phyloP scores from a whole-genome alignment of 2,113 vertebrate species.

The Eulemur rufifrons region DNA sequence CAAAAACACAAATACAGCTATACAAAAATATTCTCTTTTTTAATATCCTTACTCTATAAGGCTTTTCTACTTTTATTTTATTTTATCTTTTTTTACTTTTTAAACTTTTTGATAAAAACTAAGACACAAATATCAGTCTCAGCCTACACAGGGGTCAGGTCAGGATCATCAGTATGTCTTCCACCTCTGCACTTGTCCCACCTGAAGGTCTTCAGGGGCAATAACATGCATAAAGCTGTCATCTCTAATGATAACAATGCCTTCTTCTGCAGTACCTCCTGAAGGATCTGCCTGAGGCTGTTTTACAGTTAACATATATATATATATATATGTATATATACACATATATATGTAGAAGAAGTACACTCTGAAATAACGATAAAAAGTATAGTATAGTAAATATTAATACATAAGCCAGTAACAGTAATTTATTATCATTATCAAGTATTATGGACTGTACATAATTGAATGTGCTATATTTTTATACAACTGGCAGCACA shows the following conservation, averaged over 20 bases:
- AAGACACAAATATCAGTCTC: not conserved
- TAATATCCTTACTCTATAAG: not conserved
- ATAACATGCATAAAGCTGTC: not conserved
- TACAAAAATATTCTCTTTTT: not conserved
- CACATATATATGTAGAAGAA: not conserved
- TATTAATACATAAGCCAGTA: not conserved
- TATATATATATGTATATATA: no score
- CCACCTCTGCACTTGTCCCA: not conserved
- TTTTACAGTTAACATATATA: not conserved
- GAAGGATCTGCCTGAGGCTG: not conserved
- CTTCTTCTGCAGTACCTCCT: not conserved
- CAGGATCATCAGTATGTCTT: not conserved
- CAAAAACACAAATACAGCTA: not conserved
- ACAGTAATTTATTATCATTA: not conserved
- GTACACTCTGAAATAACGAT: not conserved
- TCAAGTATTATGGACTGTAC: not conserved
- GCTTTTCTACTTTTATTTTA: no score
- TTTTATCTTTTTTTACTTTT: not conserved
- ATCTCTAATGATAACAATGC: not conserved
- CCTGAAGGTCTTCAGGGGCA: not conserved
- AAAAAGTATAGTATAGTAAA: not conserved
- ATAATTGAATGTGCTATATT: no score
- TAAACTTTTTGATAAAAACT: not conserved
- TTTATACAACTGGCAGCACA: no score
- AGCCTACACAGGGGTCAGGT: not conserved